phyloP scores from a whole-genome alignment of 2,888 invertebrate species.

The Drosophila bunnanda region DNA sequence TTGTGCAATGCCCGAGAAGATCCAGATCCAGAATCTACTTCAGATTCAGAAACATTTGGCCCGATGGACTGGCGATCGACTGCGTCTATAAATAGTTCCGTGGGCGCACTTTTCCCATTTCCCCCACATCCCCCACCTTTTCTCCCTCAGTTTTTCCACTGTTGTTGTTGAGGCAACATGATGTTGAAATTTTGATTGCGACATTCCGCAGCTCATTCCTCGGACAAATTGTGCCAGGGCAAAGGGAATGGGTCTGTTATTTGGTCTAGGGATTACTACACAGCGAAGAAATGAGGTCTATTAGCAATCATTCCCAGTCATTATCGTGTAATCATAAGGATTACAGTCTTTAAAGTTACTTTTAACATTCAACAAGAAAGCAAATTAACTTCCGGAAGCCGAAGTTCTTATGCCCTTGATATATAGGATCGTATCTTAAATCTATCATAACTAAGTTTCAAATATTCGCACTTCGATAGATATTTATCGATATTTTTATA shows the following conservation, averaged over 20 bases:
- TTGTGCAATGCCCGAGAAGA: slow-evolving; percentile 37
- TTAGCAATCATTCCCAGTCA: too few relatives aligned
- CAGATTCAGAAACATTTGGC: slow-evolving; percentile 53
- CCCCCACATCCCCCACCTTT: slow-evolving; percentile 10
- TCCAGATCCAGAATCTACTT: slow-evolving; percentile 22
- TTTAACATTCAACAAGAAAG: too few relatives aligned
- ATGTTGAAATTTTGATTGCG: slow-evolving; percentile 80
- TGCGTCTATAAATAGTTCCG: slow-evolving; percentile 66
- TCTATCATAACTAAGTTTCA: too few relatives aligned
- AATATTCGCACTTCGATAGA: too few relatives aligned
- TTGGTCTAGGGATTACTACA: slow-evolving; percentile 32
- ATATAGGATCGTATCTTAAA: too few relatives aligned
- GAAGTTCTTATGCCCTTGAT: too few relatives aligned
- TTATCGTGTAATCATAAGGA: background rate
- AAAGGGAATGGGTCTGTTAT: slow-evolving; percentile 7
- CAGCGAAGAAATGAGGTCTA: background rate
- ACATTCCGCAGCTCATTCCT: slow-evolving; percentile 63
- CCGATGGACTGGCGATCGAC: slow-evolving; percentile 65
- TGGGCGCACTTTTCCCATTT: slow-evolving; percentile 43
- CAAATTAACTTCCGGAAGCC: too few relatives aligned
- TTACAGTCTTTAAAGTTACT: background rate
- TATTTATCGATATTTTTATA: too few relatives aligned
- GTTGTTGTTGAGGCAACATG: slow-evolving; percentile 56
- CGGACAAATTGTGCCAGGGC: slow-evolving; percentile 68
- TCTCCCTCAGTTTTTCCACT: slow-evolving; percentile 1